Base-by-base conservation (phyloP, 92 coral and sea anemone genomes). In the Bergia puertoricense region DNA sequence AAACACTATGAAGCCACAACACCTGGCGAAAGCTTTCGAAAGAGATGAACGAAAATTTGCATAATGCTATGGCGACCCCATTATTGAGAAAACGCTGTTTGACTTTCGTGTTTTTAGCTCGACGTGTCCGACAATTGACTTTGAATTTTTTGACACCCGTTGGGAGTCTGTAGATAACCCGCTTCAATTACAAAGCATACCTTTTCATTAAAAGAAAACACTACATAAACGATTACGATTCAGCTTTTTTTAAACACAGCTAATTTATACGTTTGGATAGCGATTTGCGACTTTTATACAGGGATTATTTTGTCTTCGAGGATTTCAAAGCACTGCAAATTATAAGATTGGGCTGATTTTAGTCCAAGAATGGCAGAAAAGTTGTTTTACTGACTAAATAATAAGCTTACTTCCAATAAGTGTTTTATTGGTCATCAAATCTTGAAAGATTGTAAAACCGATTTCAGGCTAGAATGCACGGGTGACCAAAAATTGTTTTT, bases 11-110 rank as follows among this genome's bases (percentile, higher is more conserved):
- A 44, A 74, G 46, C 68, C 85, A 62, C 73, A 84, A 50, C 87
- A 84, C 87, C 87, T 71, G 87, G 87, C 68, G 77, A 84, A 62
- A 15, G 42, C 77, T 54, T 40, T 48, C 44, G 68, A 84, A 84
- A 84, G 67, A 84, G 67, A 13, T 44, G 13, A 84, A 50, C 43
- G 23, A 5, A 41, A 84, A 84, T 84, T 84, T 84, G 87, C 87
- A 84, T 84, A 84, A 68, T 84, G 79, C 79, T 84, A 84, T 84
- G 87, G 79, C 74, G 87, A 84, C 74, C 41, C 36, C 43, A 71
- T 6, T 48, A 68, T 48, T 51, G 77, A 67, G 46, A 11, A 43
- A 71, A 39, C 87, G n/a, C 87, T 84, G 78, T 68, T 69, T 84
- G 79, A 69, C 87, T 84, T 72, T 84, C 65, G 45, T 46, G 77